phyloP scores from a whole-genome alignment of 35 echinoderm and acorn worm genomes.

The Hemicentrotus pulcherrimus region DNA sequence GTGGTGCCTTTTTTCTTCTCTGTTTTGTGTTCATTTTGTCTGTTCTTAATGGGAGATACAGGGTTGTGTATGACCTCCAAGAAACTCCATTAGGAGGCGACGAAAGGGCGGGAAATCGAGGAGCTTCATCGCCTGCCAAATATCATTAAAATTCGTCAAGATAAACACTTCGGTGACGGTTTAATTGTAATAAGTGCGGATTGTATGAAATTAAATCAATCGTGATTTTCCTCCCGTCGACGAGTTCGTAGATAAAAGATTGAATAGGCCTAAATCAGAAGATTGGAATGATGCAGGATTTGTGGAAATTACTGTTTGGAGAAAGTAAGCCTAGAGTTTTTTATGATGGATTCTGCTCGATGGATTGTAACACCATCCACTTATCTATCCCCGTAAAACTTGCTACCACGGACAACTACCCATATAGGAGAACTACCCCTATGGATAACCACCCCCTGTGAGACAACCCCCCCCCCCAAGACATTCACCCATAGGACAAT shows the following conservation, averaged over 20 bases:
- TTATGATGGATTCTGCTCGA: too few species aligned
- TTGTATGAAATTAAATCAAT: not conserved
- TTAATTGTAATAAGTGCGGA: not conserved
- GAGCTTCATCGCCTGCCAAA: not conserved
- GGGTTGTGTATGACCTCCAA: not conserved
- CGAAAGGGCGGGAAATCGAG: not conserved
- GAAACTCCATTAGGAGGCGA: not conserved
- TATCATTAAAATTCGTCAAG: conserved; percentile 18
- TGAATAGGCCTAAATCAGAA: not conserved
- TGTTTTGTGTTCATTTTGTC: too few species aligned
- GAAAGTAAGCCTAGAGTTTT: too few species aligned
- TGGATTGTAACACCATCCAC: not conserved
- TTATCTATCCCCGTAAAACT: not conserved
- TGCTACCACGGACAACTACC: not conserved
- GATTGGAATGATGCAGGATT: not conserved
- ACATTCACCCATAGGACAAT: too few species aligned
- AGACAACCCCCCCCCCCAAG: too few species aligned
- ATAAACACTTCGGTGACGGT: not conserved
- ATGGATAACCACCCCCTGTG: too few species aligned
- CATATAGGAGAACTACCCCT: too few species aligned
- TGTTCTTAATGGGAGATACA: too few species aligned
- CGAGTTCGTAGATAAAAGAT: not conserved
- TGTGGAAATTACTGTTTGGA: not conserved
- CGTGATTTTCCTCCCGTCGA: not conserved
- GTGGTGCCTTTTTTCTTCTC: too few species aligned